Evolutionary conservation across 2,888 invertebrate species (phyloP).

Genomic region (Tenodera sinensis): DNA sequence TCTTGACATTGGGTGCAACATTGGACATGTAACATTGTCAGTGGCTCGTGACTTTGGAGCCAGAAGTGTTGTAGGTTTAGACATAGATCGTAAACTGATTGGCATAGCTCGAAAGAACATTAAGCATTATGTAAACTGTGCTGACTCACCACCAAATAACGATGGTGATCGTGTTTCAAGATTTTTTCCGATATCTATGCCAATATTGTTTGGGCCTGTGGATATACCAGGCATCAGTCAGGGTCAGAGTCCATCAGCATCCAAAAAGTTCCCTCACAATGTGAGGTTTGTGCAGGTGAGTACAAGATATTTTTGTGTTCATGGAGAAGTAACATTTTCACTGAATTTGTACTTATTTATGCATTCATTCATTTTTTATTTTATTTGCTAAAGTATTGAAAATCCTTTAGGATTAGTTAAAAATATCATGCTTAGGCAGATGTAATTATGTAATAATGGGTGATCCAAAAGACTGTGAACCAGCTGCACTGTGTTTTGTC

Average conservation of each 20-base stretch:
- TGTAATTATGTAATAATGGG: too few species aligned
- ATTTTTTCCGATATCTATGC: constrained; percentile 85
- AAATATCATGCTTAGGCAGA: too few species aligned
- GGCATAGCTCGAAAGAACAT: constrained; percentile 70
- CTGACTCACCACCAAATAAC: constrained; percentile 44
- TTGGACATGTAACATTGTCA: constrained; percentile 89
- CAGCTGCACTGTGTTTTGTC: too few species aligned
- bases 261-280: constrained; percentile 79
- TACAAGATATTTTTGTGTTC: constrained; percentile 17
- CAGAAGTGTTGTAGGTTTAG: constrained; percentile 84
- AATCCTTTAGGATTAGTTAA: too few species aligned
- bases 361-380: too few species aligned
- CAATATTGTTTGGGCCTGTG: constrained; percentile 79
- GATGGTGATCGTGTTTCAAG: constrained; percentile 38
- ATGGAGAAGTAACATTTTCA: too few species aligned
- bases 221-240: constrained; percentile 53
- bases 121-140: constrained; percentile 59
- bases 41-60: constrained; percentile 85
- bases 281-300: constrained; percentile 82
- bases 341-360: too few species aligned
- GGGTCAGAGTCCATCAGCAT: constrained; percentile 33
- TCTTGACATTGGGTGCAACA: constrained; percentile 96
- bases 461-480: too few species aligned
- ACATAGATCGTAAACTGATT: constrained; percentile 88
- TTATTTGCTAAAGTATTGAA: too few species aligned